phyloP scores from a whole-genome alignment of 1,140 invertebrate genomes.

The Drosophila virilis region DNA sequence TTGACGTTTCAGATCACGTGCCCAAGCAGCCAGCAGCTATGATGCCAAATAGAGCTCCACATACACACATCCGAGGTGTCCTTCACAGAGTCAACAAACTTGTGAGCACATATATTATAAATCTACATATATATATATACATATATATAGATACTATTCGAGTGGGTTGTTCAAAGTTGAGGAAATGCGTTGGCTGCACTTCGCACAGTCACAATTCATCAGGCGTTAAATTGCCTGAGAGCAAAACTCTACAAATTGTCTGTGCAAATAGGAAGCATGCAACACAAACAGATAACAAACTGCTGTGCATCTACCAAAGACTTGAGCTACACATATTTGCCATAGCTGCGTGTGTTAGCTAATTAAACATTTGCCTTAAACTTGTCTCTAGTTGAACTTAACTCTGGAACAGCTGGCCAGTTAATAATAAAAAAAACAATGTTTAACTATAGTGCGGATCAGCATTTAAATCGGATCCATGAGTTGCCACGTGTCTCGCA shows the following conservation, averaged over 20 bases:
- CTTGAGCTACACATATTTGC: not conserved
- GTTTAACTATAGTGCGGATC: not conserved
- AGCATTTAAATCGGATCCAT: not conserved
- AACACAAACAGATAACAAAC: not conserved
- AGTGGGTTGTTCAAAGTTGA: conserved; percentile 7
- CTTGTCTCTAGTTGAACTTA: not conserved
- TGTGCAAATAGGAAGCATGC: conserved; percentile 32
- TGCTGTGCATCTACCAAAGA: not conserved
- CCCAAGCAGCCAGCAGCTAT: conserved; percentile 13
- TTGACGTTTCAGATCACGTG: conserved; percentile 30
- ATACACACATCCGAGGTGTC: conserved; percentile 20
- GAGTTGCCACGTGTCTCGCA: not conserved
- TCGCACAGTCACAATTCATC: conserved; percentile 3
- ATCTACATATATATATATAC: not conserved
- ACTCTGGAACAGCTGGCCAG: not conserved
- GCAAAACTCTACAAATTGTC: conserved; percentile 25
- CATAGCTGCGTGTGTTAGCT: too few species aligned
- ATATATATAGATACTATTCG: not conserved
- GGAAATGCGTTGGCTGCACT: not conserved
- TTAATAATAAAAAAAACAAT: not conserved
- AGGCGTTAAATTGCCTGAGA: conserved; percentile 25
- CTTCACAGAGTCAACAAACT: conserved; percentile 50
- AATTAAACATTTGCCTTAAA: not conserved
- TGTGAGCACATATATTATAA: not conserved
- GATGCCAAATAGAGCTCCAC: conserved; percentile 26